Evolutionary conservation across 2,113 vertebrate species (phyloP).

Genomic region (Addax nasomaculatus): DNA sequence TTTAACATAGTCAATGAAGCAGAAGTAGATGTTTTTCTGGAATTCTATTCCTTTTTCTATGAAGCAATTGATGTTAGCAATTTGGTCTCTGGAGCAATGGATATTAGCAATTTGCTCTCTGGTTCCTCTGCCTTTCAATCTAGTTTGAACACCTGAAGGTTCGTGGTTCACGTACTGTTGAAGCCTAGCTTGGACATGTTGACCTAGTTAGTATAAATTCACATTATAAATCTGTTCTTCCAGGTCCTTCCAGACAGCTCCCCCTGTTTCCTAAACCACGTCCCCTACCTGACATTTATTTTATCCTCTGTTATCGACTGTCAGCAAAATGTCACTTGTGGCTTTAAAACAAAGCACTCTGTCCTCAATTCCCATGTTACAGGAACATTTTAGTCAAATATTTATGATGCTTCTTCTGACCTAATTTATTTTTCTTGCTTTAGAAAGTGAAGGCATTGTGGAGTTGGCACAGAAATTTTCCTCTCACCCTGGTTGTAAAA

Average conservation of each 20-base stretch:
- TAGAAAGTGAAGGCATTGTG: neutral
- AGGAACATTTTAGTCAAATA: neutral
- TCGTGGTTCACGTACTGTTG: neutral
- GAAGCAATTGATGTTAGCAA: neutral
- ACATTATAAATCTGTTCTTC: neutral
- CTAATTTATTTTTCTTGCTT: neutral
- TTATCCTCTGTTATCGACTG: neutral
- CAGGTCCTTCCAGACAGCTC: neutral
- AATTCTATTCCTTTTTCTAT: neutral
- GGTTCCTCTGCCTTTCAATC: neutral
- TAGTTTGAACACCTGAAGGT: neutral
- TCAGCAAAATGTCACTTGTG: neutral
- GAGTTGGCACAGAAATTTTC: neutral
- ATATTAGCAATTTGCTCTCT: neutral
- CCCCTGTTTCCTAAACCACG: neutral
- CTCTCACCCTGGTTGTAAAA: neutral
- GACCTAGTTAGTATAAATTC: neutral
- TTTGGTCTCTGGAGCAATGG: neutral
- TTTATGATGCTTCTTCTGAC: neutral
- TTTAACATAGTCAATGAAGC: neutral
- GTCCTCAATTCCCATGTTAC: neutral
- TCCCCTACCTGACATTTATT: neutral
- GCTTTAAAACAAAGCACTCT: neutral
- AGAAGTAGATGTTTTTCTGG: neutral
- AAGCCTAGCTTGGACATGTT: neutral